These are phyloP conservation scores for Strix occidentalis DNA, from an alignment of 2,797 vertebrate species.

Conservation along the genomic window DNA sequence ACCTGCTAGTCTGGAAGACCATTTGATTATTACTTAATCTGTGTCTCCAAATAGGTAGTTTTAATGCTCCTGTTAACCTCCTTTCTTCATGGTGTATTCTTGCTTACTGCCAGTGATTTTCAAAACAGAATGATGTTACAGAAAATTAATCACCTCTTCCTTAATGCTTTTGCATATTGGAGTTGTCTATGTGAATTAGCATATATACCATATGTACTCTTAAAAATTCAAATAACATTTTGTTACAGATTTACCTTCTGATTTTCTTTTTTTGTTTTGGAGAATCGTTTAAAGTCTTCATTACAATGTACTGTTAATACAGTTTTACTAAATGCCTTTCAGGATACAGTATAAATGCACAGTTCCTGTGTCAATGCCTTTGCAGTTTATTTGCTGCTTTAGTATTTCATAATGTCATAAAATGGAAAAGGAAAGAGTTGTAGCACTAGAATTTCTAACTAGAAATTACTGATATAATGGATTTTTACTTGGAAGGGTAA, in stretches of 20 bases:
- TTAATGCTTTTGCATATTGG: background rate
- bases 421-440: background rate
- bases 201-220: background rate
- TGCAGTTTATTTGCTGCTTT: background rate
- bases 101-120: background rate
- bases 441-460: background rate
- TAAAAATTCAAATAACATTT: background rate
- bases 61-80: background rate
- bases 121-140: background rate
- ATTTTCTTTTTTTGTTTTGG: background rate
- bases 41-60: background rate
- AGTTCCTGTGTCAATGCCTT: background rate
- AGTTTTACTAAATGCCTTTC: background rate
- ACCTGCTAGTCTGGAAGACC: background rate
- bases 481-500: background rate
- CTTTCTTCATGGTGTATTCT: background rate
- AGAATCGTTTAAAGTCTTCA: background rate
- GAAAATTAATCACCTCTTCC: background rate
- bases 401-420: background rate
- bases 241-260: background rate
- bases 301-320: background rate
- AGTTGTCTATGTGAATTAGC: background rate
- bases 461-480: background rate
- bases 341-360: background rate
- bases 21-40: slow-evolving; percentile 4